Conservation (phyloP, 1,140 invertebrate genomes). For the Cydia splendana region DNA sequence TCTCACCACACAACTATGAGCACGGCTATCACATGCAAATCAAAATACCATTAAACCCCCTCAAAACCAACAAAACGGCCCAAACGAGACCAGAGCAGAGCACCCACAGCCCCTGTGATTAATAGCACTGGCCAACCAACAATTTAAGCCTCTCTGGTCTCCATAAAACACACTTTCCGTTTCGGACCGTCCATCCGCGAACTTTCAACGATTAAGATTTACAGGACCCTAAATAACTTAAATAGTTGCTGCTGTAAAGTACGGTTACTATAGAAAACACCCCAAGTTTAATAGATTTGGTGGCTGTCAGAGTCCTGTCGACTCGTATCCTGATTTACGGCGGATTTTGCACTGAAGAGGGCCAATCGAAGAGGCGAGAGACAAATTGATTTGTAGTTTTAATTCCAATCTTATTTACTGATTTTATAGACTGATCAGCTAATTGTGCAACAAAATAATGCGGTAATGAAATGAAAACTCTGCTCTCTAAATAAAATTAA, state of each 20-base stretch:
- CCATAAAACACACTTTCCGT: conserved; percentile 26
- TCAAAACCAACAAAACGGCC: conserved; percentile 28
- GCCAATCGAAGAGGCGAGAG: neutral
- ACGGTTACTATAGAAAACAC: conserved; percentile 28
- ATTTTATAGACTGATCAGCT: too few species aligned
- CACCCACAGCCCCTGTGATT: conserved; percentile 6
- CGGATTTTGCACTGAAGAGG: neutral
- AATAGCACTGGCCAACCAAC: conserved; percentile 24
- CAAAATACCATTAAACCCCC: conserved; percentile 26
- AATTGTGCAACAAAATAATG: too few species aligned
- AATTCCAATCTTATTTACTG: too few species aligned
- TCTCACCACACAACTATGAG: neutral
- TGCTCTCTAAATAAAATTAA: too few species aligned
- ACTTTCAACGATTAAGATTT: conserved; percentile 27
- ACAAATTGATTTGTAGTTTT: neutral
- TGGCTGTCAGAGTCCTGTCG: conserved; percentile 3
- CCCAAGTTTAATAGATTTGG: conserved; percentile 26
- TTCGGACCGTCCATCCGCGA: conserved; percentile 26
- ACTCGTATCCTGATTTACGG: conserved; percentile 22
- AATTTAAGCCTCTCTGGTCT: conserved; percentile 23
- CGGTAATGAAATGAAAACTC: too few species aligned
- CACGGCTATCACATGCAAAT: conserved; percentile 11
- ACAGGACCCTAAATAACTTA: conserved; percentile 31
- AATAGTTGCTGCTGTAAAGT: conserved; percentile 28
- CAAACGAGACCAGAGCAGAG: neutral